phyloP scores from a whole-genome alignment of 2,797 vertebrate genomes.

The Decapterus maruadsi region DNA sequence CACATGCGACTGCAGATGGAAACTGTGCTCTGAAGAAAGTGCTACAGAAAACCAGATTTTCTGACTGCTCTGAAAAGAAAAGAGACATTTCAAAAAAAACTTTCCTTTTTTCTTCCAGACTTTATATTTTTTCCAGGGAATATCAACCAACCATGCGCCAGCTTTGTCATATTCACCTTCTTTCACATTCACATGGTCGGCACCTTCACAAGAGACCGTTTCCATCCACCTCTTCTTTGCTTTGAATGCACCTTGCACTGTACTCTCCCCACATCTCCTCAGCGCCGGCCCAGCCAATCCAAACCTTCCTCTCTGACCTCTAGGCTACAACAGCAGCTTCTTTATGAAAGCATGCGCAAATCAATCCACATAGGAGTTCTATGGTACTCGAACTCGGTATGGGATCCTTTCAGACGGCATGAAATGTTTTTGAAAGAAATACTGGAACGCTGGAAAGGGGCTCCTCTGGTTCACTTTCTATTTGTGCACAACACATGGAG shows the following conservation, averaged over 20 bases:
- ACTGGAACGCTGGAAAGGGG: conserved; percentile 32
- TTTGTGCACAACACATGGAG: conserved; percentile 31
- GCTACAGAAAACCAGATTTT: conserved; percentile 21
- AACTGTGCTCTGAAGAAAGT: conserved; percentile 23
- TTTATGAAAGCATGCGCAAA: conserved; percentile 58
- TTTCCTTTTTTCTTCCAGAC: conserved; percentile 15
- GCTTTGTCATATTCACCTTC: conserved; percentile 23
- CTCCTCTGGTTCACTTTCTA: conserved; percentile 37
- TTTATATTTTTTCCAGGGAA: conserved; percentile 14
- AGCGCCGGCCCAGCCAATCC: conserved; percentile 41
- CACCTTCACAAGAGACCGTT: conserved; percentile 17
- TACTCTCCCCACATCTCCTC: conserved; percentile 28
- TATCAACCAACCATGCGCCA: conserved; percentile 11
- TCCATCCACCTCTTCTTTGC: conserved; percentile 27
- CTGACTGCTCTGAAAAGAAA: conserved; percentile 16
- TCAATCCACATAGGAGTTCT: conserved; percentile 47
- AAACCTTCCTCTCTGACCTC: conserved; percentile 26
- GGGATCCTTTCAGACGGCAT: conserved; percentile 54
- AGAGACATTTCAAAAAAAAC: conserved; percentile 21
- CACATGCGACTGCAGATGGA: conserved; percentile 40
- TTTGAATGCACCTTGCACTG: conserved; percentile 32
- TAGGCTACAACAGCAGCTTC: conserved; percentile 36
- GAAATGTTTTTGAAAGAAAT: conserved; percentile 56
- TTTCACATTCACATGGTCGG: conserved; percentile 32
- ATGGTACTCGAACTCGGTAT: conserved; percentile 21